Evolutionary conservation across 2,113 vertebrate species (phyloP).

Genomic region (Tachysurus vachellii): DNA sequence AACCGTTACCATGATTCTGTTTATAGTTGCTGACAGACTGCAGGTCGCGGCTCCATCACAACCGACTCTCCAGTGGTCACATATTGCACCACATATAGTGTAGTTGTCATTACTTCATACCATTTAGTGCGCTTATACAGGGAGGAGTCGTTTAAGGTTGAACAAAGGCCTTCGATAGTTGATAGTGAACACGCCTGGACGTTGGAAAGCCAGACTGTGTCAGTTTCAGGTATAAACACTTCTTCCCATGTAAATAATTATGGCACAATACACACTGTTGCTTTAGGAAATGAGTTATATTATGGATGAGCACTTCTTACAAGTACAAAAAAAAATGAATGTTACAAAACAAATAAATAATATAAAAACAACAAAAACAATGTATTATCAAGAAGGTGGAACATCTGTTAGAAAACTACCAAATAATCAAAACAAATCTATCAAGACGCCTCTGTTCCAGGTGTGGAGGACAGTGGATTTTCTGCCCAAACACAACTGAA

Average conservation of each 20-base stretch:
- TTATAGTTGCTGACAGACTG: neutral
- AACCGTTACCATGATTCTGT: neutral
- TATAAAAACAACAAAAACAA: constrained; percentile 48
- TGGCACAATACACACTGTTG: constrained; percentile 13
- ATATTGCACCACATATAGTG: neutral
- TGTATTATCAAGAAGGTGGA: constrained; percentile 43
- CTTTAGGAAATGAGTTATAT: constrained; percentile 46
- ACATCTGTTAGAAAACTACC: constrained; percentile 33
- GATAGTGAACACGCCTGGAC: neutral
- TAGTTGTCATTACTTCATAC: neutral
- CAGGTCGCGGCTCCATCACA: neutral
- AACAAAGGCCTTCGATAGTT: neutral
- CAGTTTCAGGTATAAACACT: neutral
- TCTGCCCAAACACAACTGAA: neutral
- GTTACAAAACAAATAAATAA: constrained; percentile 67
- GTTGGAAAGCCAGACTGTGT: neutral
- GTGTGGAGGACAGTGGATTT: neutral
- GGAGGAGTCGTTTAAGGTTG: neutral
- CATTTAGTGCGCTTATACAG: neutral
- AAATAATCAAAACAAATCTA: neutral
- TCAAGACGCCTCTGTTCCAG: neutral
- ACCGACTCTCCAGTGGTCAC: no score
- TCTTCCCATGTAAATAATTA: neutral
- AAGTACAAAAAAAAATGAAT: constrained; percentile 66
- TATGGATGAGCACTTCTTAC: constrained; percentile 24